phyloP scores from a whole-genome alignment of 2,113 vertebrate genomes.

The Pheucticus melanocephalus region DNA sequence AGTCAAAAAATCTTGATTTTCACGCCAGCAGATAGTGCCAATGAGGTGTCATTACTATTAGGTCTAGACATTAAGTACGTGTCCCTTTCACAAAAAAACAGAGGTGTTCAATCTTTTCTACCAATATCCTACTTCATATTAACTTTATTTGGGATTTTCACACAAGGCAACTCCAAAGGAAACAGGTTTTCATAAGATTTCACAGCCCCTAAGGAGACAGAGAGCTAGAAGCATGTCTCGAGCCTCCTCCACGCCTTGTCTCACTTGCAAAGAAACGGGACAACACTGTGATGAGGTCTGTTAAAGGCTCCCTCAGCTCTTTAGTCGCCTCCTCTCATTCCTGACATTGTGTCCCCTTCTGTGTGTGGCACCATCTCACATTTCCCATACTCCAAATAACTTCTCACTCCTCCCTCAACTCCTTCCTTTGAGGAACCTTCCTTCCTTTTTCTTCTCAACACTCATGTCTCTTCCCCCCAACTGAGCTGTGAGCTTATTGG shows the following conservation, averaged over 20 bases:
- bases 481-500: background rate
- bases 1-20: background rate
- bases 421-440: background rate
- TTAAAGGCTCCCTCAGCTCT: constrained; percentile 61
- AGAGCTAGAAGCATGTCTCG: constrained; percentile 57
- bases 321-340: constrained; percentile 57
- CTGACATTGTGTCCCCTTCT: constrained; percentile 39
- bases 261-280: constrained; percentile 17
- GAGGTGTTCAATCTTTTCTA: background rate
- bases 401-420: constrained; percentile 55
- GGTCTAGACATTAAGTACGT: fast-evolving
- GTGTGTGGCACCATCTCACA: constrained; percentile 1
- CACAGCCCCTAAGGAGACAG: constrained; percentile 24
- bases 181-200: constrained; percentile 37
- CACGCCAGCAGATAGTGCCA: background rate
- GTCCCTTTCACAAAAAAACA: background rate
- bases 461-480: background rate
- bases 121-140: background rate
- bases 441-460: constrained; percentile 6
- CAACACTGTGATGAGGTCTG: constrained; percentile 58
- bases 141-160: constrained; percentile 14
- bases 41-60: background rate
- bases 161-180: background rate
- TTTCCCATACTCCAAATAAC: constrained; percentile 49
- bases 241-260: constrained; percentile 51